These are phyloP conservation scores for Drosophila picticornis DNA, from an alignment of 2,888 invertebrate genomes.

Conservation along the genomic window DNA sequence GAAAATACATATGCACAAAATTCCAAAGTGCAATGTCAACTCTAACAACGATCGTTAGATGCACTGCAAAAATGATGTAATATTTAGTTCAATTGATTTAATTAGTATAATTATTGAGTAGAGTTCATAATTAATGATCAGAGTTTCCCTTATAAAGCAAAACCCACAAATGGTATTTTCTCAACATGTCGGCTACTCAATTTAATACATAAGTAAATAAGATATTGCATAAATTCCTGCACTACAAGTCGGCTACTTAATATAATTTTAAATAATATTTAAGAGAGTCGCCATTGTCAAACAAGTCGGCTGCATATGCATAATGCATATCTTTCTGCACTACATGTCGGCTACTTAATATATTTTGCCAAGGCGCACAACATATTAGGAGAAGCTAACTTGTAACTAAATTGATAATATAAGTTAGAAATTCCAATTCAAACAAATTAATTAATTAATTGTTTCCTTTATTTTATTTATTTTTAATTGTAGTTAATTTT, in stretches of 20 bases:
- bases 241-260: conserved; percentile 1
- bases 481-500: not conserved
- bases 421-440: not conserved
- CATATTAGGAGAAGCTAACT: not conserved
- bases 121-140: not conserved
- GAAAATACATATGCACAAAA: conserved; percentile 36
- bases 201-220: not conserved
- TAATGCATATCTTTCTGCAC: not conserved
- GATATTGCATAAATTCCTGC: too few species aligned
- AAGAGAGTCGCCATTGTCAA: not conserved
- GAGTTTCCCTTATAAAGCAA: not conserved
- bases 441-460: not conserved
- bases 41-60: conserved; percentile 21
- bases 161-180: not conserved
- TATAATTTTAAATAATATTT: not conserved
- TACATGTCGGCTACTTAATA: not conserved
- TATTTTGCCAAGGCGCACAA: not conserved
- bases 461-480: not conserved
- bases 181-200: not conserved
- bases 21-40: conserved; percentile 34
- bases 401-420: not conserved
- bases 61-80: conserved; percentile 11
- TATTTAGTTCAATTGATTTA: not conserved
- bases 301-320: not conserved
- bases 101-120: not conserved